Conservation (phyloP, 2,797 vertebrate genomes). For the Lepilemur septentrionalis region DNA sequence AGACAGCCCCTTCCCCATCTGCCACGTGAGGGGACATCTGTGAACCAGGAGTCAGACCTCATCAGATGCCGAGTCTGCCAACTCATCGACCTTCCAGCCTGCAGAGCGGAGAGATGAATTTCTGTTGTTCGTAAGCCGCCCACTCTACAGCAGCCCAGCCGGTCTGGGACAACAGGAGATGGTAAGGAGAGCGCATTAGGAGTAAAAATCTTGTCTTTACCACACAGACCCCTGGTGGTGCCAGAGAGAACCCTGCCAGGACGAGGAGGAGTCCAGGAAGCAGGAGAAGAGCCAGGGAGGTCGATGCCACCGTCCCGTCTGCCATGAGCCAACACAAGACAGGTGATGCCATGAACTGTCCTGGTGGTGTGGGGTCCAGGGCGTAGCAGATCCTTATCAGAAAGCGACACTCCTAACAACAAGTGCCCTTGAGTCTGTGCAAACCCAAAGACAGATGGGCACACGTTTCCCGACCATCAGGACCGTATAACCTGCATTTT, state of each 20-base stretch:
- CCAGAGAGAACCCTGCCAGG: not conserved
- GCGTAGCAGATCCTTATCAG: not conserved
- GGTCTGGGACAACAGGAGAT: not conserved
- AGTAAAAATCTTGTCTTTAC: not conserved
- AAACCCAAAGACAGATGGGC: not conserved
- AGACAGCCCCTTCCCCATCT: not conserved
- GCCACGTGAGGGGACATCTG: not conserved
- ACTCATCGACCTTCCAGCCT: not conserved
- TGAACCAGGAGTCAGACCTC: not conserved
- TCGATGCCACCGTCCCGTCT: not conserved
- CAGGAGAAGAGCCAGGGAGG: not conserved
- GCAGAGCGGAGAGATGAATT: not conserved
- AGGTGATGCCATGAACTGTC: not conserved
- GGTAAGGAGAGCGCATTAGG: not conserved
- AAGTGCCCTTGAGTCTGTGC: not conserved
- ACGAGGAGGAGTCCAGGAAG: not conserved
- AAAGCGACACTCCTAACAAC: not conserved
- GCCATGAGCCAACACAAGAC: not conserved
- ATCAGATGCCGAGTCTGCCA: not conserved
- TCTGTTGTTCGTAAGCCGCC: not conserved
- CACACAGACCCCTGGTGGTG: not conserved
- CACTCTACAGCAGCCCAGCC: not conserved
- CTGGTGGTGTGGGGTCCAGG: not conserved
- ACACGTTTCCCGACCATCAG: not conserved
- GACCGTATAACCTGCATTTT: not conserved